A percentile compares a stretch with the other conserved stretches of the same genome.
Evolutionary conservation across 2,888 invertebrate species (phyloP).

Genomic region (Aproaerema taeniolella): DNA sequence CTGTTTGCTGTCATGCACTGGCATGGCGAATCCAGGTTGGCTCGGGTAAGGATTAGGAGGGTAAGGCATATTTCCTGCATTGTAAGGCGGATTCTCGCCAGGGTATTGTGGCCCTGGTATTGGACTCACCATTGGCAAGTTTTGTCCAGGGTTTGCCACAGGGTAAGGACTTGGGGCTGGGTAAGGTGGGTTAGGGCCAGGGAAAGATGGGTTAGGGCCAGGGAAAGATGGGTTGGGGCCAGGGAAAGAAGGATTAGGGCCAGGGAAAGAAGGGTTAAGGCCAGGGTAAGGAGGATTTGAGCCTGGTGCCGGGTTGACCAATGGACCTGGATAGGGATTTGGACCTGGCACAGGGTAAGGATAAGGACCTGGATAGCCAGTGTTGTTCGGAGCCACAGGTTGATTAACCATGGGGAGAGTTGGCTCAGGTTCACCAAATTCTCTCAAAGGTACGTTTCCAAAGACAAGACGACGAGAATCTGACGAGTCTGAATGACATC

Average conservation of each 20-base stretch:
- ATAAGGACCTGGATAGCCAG: constrained; percentile 13
- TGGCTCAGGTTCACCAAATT: constrained; percentile 35
- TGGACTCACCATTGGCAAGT: constrained; percentile 15
- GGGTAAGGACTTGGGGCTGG: constrained; percentile 27
- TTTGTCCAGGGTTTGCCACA: constrained; percentile 4
- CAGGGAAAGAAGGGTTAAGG: constrained; percentile 27
- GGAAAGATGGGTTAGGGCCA: constrained; percentile 20
- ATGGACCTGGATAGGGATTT: too few species aligned
- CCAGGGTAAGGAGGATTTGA: constrained; percentile 18
- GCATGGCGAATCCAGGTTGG: background rate
- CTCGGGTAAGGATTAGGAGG: constrained; percentile 21
- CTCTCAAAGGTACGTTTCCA: constrained; percentile 48
- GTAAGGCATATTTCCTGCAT: constrained; percentile 14
- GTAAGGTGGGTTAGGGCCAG: constrained; percentile 9
- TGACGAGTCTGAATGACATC: constrained; percentile 44
- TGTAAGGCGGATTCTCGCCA: constrained; percentile 19
- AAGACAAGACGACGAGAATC: constrained; percentile 36
- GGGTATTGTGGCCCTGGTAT: constrained; percentile 3
- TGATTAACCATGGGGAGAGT: constrained; percentile 33
- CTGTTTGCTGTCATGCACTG: background rate
- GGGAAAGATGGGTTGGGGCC: constrained; percentile 22
- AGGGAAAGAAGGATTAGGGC: constrained; percentile 26
- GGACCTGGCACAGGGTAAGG: constrained; percentile 14
- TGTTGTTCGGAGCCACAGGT: constrained; percentile 25
- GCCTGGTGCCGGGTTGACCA: too few species aligned